Conservation (phyloP, 2,797 vertebrate species). For the Gallinago solitaria region DNA sequence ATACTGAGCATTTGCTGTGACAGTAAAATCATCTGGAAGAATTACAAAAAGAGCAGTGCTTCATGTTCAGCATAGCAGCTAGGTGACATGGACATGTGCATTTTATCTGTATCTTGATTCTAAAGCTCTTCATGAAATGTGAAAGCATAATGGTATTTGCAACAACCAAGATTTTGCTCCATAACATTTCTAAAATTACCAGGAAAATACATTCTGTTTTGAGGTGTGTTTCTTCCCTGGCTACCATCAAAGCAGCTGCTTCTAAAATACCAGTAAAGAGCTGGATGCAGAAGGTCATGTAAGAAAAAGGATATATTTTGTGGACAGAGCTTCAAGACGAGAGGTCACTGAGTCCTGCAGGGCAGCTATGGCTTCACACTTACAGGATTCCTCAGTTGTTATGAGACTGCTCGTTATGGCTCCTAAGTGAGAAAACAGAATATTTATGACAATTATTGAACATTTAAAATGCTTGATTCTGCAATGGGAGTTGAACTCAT, state of each 20-base stretch:
- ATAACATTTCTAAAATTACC: not conserved
- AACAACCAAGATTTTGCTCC: not conserved
- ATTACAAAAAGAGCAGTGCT: not conserved
- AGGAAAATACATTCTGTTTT: not conserved
- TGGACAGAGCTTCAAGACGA: conserved; percentile 84
- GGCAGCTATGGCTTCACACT: conserved; percentile 88
- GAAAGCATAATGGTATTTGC: not conserved
- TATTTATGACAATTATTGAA: not conserved
- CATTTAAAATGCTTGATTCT: not conserved
- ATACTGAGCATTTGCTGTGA: not conserved
- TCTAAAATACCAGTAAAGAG: not conserved
- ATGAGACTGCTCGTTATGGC: conserved; percentile 60
- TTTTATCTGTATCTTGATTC: not conserved
- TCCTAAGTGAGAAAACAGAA: conserved; percentile 19
- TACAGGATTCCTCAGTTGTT: conserved; percentile 84
- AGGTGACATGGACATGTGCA: not conserved
- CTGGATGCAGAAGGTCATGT: not conserved
- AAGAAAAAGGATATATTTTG: conserved; percentile 92
- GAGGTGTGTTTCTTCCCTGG: not conserved
- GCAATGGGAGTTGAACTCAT: not conserved
- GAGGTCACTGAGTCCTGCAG: conserved; percentile 89
- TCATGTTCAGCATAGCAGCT: not conserved
- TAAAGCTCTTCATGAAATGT: not conserved
- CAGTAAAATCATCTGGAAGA: not conserved
- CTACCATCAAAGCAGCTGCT: not conserved